Evolutionary conservation across 2,113 vertebrate genomes (phyloP).

Genomic region (Lethenteron reissneri): DNA sequence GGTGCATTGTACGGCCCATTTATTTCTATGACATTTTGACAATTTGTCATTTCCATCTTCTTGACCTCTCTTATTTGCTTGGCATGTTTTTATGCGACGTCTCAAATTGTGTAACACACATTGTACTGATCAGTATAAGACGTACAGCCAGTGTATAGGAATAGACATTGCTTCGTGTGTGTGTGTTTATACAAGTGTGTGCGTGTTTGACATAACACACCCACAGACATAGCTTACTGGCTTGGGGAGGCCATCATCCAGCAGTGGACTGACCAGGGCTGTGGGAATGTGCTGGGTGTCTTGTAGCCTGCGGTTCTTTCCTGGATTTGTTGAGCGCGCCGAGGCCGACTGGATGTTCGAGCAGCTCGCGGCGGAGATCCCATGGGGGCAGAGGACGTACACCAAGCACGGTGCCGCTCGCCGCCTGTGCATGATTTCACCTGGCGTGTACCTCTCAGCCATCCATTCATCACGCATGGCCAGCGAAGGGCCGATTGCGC

Average conservation of each 20-base stretch:
- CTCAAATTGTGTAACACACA: conserved; percentile 8
- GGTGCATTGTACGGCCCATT: background rate
- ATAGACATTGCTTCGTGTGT: background rate
- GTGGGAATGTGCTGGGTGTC: background rate
- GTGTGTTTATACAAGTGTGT: background rate
- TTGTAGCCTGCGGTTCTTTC: conserved; percentile 37
- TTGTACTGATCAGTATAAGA: background rate
- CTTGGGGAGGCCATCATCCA: too few relatives aligned
- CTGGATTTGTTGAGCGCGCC: conserved; percentile 38
- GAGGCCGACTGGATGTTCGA: conserved; percentile 67
- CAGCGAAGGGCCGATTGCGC: too few relatives aligned
- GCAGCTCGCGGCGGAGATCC: conserved; percentile 45
- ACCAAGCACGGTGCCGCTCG: conserved; percentile 30
- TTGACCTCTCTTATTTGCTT: background rate
- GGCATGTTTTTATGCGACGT: background rate
- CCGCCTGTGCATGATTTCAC: background rate
- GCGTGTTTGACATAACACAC: background rate
- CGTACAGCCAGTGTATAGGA: background rate
- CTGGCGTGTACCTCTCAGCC: background rate
- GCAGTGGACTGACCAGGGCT: background rate
- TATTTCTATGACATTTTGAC: background rate
- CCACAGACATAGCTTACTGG: background rate
- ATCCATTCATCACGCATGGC: too few relatives aligned
- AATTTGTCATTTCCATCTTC: background rate
- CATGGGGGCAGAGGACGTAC: conserved; percentile 68